A percentile compares a stretch with the other conserved stretches of the same genome.
These are phyloP conservation scores for Aleiodes sp. DNA, from an alignment of 1,140 invertebrate species.

Conservation along the genomic window DNA sequence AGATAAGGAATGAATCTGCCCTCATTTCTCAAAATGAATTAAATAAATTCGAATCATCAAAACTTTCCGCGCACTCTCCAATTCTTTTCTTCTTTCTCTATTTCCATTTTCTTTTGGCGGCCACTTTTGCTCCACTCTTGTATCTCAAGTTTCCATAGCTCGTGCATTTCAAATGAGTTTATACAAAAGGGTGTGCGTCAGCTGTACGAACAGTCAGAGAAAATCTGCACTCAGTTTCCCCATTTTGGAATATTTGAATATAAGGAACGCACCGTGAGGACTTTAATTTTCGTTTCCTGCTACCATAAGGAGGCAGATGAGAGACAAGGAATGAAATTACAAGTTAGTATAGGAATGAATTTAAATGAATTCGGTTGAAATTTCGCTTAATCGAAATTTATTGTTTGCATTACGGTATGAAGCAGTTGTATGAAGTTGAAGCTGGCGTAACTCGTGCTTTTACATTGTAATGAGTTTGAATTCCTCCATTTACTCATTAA, in stretches of 20 bases:
- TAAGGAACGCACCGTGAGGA: neutral
- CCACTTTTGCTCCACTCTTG: no score
- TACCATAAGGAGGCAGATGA: neutral
- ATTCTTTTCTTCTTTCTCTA: no score
- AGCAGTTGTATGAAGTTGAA: slow-evolving; percentile 1
- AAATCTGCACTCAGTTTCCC: neutral
- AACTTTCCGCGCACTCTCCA: no score
- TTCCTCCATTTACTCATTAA: no score
- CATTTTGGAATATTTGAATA: neutral
- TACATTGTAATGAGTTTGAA: no score
- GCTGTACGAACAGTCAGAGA: neutral
- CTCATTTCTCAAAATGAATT: no score
- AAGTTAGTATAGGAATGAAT: neutral
- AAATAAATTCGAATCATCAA: no score
- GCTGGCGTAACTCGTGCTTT: neutral
- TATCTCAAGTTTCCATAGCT: neutral
- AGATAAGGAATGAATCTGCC: no score
- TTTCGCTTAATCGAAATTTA: slow-evolving; percentile 1
- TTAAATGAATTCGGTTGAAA: neutral
- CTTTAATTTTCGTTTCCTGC: no score
- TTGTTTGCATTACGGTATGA: neutral
- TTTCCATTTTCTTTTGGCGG: no score
- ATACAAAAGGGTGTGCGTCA: neutral
- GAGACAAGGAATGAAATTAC: neutral
- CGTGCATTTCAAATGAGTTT: slow-evolving; percentile 14